phyloP scores from a whole-genome alignment of 1,140 invertebrate genomes.

The Wiebesia pumilae region DNA sequence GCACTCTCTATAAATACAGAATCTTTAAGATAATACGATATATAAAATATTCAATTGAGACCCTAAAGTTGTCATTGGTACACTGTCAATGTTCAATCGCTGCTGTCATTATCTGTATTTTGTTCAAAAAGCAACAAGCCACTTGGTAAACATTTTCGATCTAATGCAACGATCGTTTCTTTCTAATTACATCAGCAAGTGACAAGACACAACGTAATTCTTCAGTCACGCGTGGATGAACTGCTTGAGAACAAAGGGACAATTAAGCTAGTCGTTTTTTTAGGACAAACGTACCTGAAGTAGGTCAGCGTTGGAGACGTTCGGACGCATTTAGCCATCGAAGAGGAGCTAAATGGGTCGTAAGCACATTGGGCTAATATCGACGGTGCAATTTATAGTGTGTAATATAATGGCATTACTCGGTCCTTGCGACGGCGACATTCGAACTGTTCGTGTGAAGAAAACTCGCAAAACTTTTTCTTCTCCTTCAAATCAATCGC shows the following conservation, averaged over 20 bases:
- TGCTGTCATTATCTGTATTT: too few relatives aligned
- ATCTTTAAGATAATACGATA: background rate
- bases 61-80: background rate
- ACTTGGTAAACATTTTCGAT: too few relatives aligned
- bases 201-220: background rate
- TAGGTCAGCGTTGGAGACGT: conserved; percentile 59
- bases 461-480: background rate
- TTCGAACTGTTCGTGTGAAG: background rate
- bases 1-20: background rate
- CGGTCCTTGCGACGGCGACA: background rate
- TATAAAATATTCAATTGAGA: background rate
- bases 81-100: background rate
- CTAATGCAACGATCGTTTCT: too few relatives aligned
- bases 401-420: background rate
- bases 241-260: background rate
- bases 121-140: too few relatives aligned
- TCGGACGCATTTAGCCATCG: conserved; percentile 46
- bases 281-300: conserved; percentile 25
- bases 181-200: too few relatives aligned
- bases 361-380: conserved; percentile 34
- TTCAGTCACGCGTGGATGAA: background rate
- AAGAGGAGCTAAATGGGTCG: conserved; percentile 68
- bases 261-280: background rate
- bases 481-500: background rate
- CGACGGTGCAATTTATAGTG: background rate